phyloP scores from a whole-genome alignment of 2,888 invertebrate species.

The Torymus tubicola region DNA sequence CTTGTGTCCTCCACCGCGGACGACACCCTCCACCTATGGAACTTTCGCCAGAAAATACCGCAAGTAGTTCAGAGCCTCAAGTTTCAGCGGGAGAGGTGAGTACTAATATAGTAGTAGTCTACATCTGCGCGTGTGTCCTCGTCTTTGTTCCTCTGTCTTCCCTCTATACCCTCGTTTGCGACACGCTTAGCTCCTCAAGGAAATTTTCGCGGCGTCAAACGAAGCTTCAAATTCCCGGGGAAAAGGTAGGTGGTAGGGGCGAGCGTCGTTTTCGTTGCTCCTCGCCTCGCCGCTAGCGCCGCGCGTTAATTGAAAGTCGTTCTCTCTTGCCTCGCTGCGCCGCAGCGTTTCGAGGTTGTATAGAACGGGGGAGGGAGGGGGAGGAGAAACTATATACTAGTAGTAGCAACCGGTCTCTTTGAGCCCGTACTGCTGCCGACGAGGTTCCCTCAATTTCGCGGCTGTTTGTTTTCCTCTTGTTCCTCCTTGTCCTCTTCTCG shows the following conservation, averaged over 20 bases:
- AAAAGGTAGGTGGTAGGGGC: too few relatives aligned
- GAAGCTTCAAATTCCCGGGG: slow-evolving; percentile 34
- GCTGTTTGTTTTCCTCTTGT: too few relatives aligned
- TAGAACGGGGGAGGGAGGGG: too few relatives aligned
- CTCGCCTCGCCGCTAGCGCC: background rate
- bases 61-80: slow-evolving; percentile 97
- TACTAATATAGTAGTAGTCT: background rate
- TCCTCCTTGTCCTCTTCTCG: too few relatives aligned
- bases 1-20: slow-evolving; percentile 97
- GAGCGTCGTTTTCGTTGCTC: background rate
- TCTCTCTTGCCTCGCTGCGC: background rate
- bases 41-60: slow-evolving; percentile 94
- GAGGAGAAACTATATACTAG: too few relatives aligned
- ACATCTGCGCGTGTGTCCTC: too few relatives aligned
- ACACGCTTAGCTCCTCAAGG: background rate
- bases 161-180: too few relatives aligned
- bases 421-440: too few relatives aligned
- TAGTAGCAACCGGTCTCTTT: too few relatives aligned
- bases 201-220: slow-evolving; percentile 22
- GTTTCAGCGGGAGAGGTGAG: slow-evolving; percentile 96
- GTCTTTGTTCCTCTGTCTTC: too few relatives aligned
- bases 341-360: too few relatives aligned
- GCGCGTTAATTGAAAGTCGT: slow-evolving; percentile 44
- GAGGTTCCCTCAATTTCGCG: too few relatives aligned
- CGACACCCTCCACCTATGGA: slow-evolving; percentile 98